A percentile compares a stretch with the other conserved stretches of the same genome.
Conservation (phyloP, 2,888 invertebrate species). For the Prostheceraeus crozeri region DNA sequence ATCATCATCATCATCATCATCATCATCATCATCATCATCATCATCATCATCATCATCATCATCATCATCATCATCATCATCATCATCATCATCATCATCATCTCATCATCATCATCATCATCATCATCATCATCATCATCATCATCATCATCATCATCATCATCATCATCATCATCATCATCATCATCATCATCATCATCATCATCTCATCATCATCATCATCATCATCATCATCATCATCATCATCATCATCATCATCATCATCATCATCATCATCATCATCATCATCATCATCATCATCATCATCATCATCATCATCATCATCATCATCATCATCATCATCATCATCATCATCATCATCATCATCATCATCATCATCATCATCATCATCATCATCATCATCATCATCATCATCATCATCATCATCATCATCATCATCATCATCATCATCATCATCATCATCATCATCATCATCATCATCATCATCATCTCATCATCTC, state of each 20-base stretch:
- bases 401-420: not conserved
- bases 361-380: not conserved
- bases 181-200: slow-evolving; percentile 8
- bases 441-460: slow-evolving; percentile 1
- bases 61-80: slow-evolving; percentile 5
- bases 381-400: slow-evolving; percentile 4
- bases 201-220: not conserved
- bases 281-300: slow-evolving; percentile 1
- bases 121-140: slow-evolving; percentile 4
- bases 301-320: not conserved
- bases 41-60: slow-evolving; percentile 8
- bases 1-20: slow-evolving; percentile 8
- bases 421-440: slow-evolving; percentile 8
- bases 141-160: not conserved
- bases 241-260: slow-evolving; percentile 8
- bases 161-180: slow-evolving; percentile 1
- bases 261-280: not conserved
- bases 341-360: slow-evolving; percentile 1
- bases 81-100: slow-evolving; percentile 8
- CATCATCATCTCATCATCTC: slow-evolving; percentile 4
- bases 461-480: slow-evolving; percentile 8
- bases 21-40: not conserved
- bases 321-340: slow-evolving; percentile 1
- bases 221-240: slow-evolving; percentile 8
- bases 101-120: not conserved